Evolutionary conservation across 2,113 vertebrate species (phyloP).

Genomic region (Pollachius pollachius): DNA sequence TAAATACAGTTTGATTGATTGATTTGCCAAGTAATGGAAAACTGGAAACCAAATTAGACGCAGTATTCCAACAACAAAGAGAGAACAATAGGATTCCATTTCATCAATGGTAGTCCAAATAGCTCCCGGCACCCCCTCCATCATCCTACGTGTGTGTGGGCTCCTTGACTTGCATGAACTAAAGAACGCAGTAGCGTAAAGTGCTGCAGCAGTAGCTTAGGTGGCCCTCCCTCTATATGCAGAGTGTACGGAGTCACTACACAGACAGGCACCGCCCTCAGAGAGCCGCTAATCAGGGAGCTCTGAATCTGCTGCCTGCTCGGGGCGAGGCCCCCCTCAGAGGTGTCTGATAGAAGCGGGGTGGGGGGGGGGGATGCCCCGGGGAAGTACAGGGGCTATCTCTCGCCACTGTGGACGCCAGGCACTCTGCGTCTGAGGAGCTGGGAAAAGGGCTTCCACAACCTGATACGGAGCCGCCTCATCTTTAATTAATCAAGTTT

Average conservation of each 20-base stretch:
- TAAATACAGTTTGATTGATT: no score
- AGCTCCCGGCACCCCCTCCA: no score
- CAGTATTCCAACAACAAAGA: no score
- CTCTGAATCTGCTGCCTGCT: conserved; percentile 55
- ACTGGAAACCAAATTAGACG: no score
- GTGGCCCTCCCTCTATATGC: no score
- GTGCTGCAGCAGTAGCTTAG: no score
- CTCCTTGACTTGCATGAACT: no score
- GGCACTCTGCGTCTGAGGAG: conserved; percentile 9
- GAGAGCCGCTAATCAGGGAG: conserved; percentile 80
- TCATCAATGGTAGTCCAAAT: no score
- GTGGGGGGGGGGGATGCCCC: conserved; percentile 23
- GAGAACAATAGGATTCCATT: no score
- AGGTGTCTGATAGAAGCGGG: conserved; percentile 36
- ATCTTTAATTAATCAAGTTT: conserved; percentile 6
- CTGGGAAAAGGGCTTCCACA: conserved; percentile 2
- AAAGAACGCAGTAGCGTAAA: no score
- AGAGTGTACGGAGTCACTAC: conserved; percentile 53
- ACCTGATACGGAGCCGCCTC: conserved; percentile 24
- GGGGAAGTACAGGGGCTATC: conserved; percentile 40
- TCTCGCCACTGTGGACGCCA: conserved; percentile 33
- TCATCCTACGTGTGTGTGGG: no score
- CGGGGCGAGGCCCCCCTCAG: conserved; percentile 22
- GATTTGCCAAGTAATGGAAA: no score
- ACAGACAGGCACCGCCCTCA: conserved; percentile 73